Percentiles rank a stretch among this genome's conserved stretches.
Conservation (phyloP, 2,888 invertebrate species). For the Anthophora plumipes region DNA sequence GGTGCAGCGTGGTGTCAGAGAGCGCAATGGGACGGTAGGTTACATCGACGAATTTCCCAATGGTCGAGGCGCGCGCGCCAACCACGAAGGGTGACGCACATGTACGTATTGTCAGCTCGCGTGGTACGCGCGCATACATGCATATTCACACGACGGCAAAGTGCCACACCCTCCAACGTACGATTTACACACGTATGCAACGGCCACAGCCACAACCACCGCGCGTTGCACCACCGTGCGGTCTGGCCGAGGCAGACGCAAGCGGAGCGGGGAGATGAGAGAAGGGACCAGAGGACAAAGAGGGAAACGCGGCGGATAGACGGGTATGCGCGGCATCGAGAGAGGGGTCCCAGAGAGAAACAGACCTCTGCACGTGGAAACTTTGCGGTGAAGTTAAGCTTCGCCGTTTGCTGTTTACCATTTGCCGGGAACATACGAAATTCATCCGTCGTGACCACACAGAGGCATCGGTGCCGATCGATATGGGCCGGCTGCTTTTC, state of each 20-base stretch:
- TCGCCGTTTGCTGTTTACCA: slow-evolving; percentile 71
- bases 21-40: slow-evolving; percentile 26
- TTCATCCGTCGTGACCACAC: slow-evolving; percentile 73
- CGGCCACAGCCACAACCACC: slow-evolving; percentile 61
- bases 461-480: slow-evolving; percentile 68
- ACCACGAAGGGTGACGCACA: slow-evolving; percentile 33
- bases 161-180: slow-evolving; percentile 72
- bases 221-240: slow-evolving; percentile 67
- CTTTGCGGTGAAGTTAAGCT: slow-evolving; percentile 74
- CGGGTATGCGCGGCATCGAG: slow-evolving; percentile 8
- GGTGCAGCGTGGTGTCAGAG: slow-evolving; percentile 25
- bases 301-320: slow-evolving; percentile 22
- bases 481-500: slow-evolving; percentile 40
- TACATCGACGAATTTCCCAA: slow-evolving; percentile 58
- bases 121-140: slow-evolving; percentile 53
- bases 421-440: slow-evolving; percentile 73
- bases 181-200: slow-evolving; percentile 73
- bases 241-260: slow-evolving; percentile 42
- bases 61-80: slow-evolving; percentile 29
- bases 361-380: slow-evolving; percentile 63
- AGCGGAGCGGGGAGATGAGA: background rate
- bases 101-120: slow-evolving; percentile 17
- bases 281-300: background rate
- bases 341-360: background rate
- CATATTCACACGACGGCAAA: slow-evolving; percentile 68